These are phyloP conservation scores for Drosophila eohydei DNA, from an alignment of 2,888 invertebrate species.

Conservation along the genomic window DNA sequence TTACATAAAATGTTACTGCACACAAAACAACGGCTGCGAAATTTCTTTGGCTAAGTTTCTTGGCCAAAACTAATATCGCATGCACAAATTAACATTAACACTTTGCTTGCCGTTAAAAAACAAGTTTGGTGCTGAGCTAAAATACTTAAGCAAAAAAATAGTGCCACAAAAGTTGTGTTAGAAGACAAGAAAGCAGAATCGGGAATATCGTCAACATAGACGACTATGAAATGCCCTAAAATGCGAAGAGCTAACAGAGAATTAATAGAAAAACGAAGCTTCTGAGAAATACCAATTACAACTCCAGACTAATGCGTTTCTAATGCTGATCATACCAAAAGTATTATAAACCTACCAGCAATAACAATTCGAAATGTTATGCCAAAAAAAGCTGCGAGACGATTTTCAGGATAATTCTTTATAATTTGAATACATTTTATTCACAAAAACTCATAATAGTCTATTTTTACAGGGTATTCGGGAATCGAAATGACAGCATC, in stretches of 20 bases:
- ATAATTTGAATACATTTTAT: too few species aligned
- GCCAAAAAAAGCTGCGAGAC: not conserved
- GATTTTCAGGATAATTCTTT: not conserved
- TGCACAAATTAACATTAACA: slow-evolving; percentile 76
- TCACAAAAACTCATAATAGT: not conserved
- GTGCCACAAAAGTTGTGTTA: slow-evolving; percentile 27
- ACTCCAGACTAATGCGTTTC: not conserved
- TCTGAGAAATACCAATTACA: not conserved
- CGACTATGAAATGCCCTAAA: slow-evolving; percentile 31
- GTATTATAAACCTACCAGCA: not conserved
- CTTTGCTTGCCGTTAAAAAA: slow-evolving; percentile 65
- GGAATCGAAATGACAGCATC: slow-evolving; percentile 43
- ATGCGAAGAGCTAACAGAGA: not conserved
- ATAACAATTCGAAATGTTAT: not conserved
- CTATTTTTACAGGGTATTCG: slow-evolving; percentile 50
- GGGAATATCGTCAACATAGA: not conserved
- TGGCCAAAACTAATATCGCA: slow-evolving; percentile 53
- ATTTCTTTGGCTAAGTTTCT: slow-evolving; percentile 66
- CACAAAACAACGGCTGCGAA: slow-evolving; percentile 56
- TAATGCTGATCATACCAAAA: not conserved
- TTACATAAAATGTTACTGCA: slow-evolving; percentile 59
- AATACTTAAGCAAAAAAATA: slow-evolving; percentile 55
- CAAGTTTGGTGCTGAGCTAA: slow-evolving; percentile 41
- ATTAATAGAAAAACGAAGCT: too few species aligned
- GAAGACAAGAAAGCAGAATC: slow-evolving; percentile 31